Evolutionary conservation across 2,888 invertebrate genomes (phyloP).

Genomic region (Andricus quercusramuli): DNA sequence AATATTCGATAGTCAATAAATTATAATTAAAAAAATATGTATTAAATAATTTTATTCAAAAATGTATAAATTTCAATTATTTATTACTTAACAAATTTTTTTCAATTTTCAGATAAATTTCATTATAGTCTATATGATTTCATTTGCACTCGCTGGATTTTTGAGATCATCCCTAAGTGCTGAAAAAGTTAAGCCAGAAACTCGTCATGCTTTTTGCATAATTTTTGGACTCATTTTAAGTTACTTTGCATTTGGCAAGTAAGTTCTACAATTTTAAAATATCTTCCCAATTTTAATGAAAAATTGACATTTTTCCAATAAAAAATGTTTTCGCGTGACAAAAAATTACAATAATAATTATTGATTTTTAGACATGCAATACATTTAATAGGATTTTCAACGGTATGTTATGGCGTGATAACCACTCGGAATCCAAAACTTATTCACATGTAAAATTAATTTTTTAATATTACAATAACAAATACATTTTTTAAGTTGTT

Average conservation of each 20-base stretch:
- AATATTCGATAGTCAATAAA: too few relatives aligned
- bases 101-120: conserved; percentile 87
- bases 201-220: conserved; percentile 89
- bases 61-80: not conserved
- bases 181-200: conserved; percentile 84
- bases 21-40: not conserved
- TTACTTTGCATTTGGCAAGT: conserved; percentile 94
- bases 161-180: conserved; percentile 89
- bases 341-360: not conserved
- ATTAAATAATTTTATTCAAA: too few relatives aligned
- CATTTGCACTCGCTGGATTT: conserved; percentile 88
- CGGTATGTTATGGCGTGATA: conserved; percentile 89
- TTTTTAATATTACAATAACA: not conserved
- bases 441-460: conserved; percentile 85
- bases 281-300: not conserved
- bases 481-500: too few relatives aligned
- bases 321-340: rapidly evolving
- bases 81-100: not conserved
- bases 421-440: conserved; percentile 86
- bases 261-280: conserved; percentile 75
- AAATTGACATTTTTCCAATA: too few relatives aligned
- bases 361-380: conserved; percentile 88
- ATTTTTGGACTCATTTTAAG: conserved; percentile 89
- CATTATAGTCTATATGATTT: conserved; percentile 89
- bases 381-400: conserved; percentile 89